A percentile compares a stretch with the other conserved stretches of the same genome.
Conservation (phyloP, 2,113 vertebrate genomes). For the Gavia stellata region DNA sequence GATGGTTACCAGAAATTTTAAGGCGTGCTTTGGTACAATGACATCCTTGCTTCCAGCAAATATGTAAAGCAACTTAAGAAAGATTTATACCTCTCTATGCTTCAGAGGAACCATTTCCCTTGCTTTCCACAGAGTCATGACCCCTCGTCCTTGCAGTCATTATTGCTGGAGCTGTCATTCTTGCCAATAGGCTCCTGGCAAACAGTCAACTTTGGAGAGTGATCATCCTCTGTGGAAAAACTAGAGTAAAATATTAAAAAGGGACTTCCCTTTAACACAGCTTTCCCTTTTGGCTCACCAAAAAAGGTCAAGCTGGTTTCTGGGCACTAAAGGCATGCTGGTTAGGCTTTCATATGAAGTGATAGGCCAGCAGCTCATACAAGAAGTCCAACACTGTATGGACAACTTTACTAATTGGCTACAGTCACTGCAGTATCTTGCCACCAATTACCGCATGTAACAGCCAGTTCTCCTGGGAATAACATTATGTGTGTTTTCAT, state of each 20-base stretch:
- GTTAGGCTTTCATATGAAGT: background rate
- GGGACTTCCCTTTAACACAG: background rate
- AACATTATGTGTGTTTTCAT: conserved; percentile 4
- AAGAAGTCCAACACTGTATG: background rate
- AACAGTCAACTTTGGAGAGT: background rate
- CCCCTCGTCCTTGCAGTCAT: background rate
- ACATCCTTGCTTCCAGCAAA: conserved; percentile 1
- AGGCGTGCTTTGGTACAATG: background rate
- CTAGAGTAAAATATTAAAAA: background rate
- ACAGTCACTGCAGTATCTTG: background rate
- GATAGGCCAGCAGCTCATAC: background rate
- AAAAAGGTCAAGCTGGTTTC: background rate
- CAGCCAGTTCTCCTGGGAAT: background rate
- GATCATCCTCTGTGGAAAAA: background rate
- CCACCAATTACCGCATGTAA: background rate
- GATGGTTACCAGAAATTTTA: conserved; percentile 23
- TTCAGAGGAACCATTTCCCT: background rate
- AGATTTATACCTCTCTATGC: background rate
- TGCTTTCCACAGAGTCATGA: background rate
- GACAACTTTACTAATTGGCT: background rate
- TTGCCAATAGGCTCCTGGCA: background rate
- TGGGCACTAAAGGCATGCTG: background rate
- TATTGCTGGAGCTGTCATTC: background rate
- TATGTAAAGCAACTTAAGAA: conserved; percentile 7
- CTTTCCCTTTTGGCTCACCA: background rate